phyloP scores from a whole-genome alignment of 2,888 invertebrate genomes.

The Alentia gelatinosa region DNA sequence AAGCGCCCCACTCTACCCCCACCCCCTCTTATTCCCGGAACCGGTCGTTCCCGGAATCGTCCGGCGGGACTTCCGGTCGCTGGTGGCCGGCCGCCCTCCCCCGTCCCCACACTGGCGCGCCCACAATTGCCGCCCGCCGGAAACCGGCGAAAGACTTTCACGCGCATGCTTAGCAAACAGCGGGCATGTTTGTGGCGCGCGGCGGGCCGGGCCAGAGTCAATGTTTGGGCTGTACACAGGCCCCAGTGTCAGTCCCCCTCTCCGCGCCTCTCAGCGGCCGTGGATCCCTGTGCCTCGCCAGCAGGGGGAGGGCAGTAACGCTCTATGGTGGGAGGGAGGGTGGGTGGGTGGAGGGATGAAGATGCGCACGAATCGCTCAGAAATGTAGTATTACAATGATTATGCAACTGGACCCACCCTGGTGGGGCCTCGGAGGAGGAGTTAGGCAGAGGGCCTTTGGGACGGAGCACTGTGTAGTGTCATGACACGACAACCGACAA shows the following conservation, averaged over 20 bases:
- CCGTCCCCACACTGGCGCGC: not conserved
- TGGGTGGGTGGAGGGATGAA: not conserved
- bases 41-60: not conserved
- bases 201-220: slow-evolving; percentile 11
- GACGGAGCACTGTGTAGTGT: not conserved
- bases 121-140: slow-evolving; percentile 32
- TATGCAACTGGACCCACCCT: slow-evolving; percentile 8
- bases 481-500: slow-evolving; percentile 24
- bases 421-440: not conserved
- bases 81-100: not conserved
- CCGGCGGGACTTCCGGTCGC: slow-evolving; percentile 43
- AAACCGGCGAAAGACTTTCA: slow-evolving; percentile 44
- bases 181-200: not conserved
- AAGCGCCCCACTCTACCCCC: not conserved
- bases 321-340: not conserved
- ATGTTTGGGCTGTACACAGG: slow-evolving; percentile 30
- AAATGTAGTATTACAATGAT: slow-evolving; percentile 28
- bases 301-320: too few relatives aligned
- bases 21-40: not conserved
- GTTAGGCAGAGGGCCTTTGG: not conserved
- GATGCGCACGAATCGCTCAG: not conserved
- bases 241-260: too few relatives aligned
- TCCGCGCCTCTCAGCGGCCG: too few relatives aligned
- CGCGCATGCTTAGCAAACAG: slow-evolving; percentile 43
- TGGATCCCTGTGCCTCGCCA: too few relatives aligned